Conservation (phyloP, 1,140 invertebrate species). For the Ladona fulva region DNA sequence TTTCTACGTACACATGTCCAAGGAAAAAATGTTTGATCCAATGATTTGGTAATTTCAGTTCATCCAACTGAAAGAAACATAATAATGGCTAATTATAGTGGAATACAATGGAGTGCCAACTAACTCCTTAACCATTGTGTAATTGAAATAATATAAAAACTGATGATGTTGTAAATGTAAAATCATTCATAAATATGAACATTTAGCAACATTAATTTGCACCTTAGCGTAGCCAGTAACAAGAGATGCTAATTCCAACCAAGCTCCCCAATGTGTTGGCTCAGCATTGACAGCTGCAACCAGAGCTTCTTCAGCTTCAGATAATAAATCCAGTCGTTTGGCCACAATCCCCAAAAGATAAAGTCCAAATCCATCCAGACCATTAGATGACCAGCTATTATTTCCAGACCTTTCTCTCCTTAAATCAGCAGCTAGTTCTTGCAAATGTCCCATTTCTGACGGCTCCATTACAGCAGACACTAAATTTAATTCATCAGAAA, state of each 20-base stretch:
- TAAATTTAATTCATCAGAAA: neutral
- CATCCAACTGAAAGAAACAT: slow-evolving; percentile 43
- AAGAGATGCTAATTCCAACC: slow-evolving; percentile 81
- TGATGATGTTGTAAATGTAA: too few relatives aligned
- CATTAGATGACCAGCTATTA: neutral
- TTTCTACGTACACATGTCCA: slow-evolving; percentile 81
- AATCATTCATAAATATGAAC: too few relatives aligned
- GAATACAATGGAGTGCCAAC: too few relatives aligned
- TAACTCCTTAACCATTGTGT: too few relatives aligned
- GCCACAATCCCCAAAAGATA: slow-evolving; percentile 89
- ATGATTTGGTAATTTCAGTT: slow-evolving; percentile 67
- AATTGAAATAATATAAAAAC: too few relatives aligned
- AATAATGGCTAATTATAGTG: neutral
- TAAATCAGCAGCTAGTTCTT: neutral
- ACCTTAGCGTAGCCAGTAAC: slow-evolving; percentile 65
- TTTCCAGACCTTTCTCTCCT: neutral
- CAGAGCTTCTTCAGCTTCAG: slow-evolving; percentile 64
- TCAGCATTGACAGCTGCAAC: slow-evolving; percentile 64
- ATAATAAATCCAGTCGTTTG: slow-evolving; percentile 72
- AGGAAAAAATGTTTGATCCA: slow-evolving; percentile 94
- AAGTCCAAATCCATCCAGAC: slow-evolving; percentile 69
- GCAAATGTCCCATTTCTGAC: neutral
- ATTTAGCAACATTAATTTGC: slow-evolving; percentile 9
- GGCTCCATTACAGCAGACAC: neutral
- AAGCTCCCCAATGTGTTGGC: slow-evolving; percentile 86